Conservation (phyloP, 2,797 vertebrate species). For the Coilia nasus region DNA sequence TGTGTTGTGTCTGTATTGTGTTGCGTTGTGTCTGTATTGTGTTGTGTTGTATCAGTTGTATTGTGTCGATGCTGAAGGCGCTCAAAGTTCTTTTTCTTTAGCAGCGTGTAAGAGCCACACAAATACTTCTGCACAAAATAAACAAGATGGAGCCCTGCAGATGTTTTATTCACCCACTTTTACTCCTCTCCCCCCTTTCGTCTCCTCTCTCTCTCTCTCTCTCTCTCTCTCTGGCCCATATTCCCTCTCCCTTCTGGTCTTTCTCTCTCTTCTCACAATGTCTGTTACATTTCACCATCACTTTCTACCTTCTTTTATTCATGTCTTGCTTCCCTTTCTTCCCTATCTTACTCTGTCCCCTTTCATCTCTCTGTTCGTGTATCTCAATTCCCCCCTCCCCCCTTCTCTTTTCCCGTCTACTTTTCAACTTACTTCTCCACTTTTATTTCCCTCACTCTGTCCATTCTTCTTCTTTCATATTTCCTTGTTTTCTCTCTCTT, state of each 20-base stretch:
- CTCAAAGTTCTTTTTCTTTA: neutral
- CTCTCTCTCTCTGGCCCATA: neutral
- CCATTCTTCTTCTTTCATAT: neutral
- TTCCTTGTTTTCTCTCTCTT: conserved; percentile 29
- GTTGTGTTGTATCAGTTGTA: neutral
- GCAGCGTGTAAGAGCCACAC: neutral
- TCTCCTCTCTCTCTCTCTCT: neutral
- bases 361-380: conserved; percentile 41
- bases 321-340: too few species aligned
- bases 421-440: too few species aligned
- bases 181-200: neutral
- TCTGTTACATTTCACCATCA: too few species aligned
- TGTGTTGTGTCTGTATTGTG: conserved; percentile 27
- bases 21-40: conserved; percentile 22
- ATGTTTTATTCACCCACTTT: neutral
- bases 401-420: neutral
- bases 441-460: too few species aligned
- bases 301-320: too few species aligned
- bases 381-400: conserved; percentile 58
- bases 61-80: neutral
- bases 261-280: neutral
- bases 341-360: too few species aligned
- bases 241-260: neutral
- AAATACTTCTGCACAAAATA: neutral
- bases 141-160: neutral